These are phyloP conservation scores for Brachionus plicatilis DNA, from an alignment of 1,140 invertebrate species.

Conservation along the genomic window DNA sequence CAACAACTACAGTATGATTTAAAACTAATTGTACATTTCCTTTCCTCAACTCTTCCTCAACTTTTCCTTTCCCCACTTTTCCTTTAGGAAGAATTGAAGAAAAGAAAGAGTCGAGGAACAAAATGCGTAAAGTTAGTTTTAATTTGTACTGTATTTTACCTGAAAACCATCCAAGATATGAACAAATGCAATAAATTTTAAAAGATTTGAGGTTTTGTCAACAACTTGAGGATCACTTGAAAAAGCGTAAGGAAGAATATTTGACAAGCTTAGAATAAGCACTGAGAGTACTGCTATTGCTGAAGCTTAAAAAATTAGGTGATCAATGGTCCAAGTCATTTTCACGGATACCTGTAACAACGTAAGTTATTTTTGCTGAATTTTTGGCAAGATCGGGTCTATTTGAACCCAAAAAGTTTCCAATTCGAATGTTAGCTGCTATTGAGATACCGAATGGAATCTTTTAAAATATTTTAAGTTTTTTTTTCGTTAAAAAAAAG, in stretches of 20 bases:
- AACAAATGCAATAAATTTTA: background rate
- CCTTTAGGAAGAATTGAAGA: no score
- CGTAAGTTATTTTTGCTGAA: background rate
- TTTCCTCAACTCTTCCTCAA: no score
- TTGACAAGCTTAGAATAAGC: background rate
- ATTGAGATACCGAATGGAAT: slow-evolving; percentile 13
- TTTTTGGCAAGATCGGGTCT: background rate
- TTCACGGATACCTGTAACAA: background rate
- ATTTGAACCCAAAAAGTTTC: slow-evolving; percentile 29
- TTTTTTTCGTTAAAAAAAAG: background rate
- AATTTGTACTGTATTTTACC: no score
- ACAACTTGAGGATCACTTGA: background rate
- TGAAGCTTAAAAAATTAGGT: background rate
- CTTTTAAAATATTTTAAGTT: background rate
- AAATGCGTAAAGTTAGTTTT: no score
- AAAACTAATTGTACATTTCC: no score
- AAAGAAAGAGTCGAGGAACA: no score
- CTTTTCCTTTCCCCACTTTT: no score
- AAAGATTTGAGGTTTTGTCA: background rate
- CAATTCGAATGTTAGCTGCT: slow-evolving; percentile 27
- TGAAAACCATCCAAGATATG: slow-evolving; percentile 35
- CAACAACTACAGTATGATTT: no score
- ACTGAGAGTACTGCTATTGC: background rate
- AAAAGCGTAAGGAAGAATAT: background rate
- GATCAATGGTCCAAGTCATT: background rate